Conservation (phyloP, 2,797 vertebrate genomes). For the Echeneis naucrates region DNA sequence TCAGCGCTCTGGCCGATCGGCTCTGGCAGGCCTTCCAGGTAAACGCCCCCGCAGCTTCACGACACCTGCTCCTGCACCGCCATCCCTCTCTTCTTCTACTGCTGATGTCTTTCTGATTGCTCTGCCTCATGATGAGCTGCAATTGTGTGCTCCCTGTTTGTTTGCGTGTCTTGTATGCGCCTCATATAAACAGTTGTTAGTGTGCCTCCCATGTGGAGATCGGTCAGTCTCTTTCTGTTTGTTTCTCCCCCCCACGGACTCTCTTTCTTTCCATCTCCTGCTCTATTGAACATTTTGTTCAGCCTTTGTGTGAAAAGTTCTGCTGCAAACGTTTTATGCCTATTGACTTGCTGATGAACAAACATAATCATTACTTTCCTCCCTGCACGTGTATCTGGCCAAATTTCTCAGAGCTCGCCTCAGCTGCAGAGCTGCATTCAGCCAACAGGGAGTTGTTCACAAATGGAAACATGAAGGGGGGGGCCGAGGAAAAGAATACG, state of each 20-base stretch:
- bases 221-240: background rate
- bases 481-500: constrained; percentile 23
- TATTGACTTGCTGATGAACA: constrained; percentile 25
- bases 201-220: background rate
- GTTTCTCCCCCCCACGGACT: background rate
- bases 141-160: background rate
- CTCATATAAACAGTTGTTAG: background rate
- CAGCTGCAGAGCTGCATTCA: constrained; percentile 28
- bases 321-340: constrained; percentile 27
- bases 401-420: constrained; percentile 16
- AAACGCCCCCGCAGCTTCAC: constrained; percentile 35
- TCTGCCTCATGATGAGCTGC: background rate
- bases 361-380: constrained; percentile 45
- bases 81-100: background rate
- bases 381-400: constrained; percentile 28
- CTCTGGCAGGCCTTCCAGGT: constrained; percentile 86
- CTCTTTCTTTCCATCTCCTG: background rate
- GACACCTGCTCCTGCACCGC: constrained; percentile 12
- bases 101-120: background rate
- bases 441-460: constrained; percentile 35
- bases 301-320: constrained; percentile 35
- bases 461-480: constrained; percentile 59
- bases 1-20: constrained; percentile 83
- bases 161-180: background rate
- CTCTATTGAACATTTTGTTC: constrained; percentile 16